A percentile compares a stretch with the other conserved stretches of the same genome.
Evolutionary conservation across 2,888 invertebrate species (phyloP).

Genomic region (Theretra japonica): DNA sequence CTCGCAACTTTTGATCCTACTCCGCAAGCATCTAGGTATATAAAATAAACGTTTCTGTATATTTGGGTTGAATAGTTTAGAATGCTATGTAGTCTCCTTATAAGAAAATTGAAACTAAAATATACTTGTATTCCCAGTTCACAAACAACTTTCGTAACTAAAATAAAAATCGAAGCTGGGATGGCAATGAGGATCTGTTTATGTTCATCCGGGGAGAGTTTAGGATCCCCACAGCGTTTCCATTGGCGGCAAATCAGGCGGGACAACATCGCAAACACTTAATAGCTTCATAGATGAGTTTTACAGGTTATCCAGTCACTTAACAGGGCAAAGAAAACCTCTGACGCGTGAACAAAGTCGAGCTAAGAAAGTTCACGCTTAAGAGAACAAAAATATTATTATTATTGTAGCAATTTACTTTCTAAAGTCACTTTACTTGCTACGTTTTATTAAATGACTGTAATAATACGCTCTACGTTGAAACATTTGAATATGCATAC

Average conservation of each 20-base stretch:
- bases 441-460: slow-evolving; percentile 6
- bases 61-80: too few relatives aligned
- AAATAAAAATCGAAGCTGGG: too few relatives aligned
- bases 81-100: too few relatives aligned
- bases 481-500: slow-evolving; percentile 22
- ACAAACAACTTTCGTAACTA: too few relatives aligned
- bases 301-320: not conserved
- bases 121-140: too few relatives aligned
- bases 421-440: not conserved
- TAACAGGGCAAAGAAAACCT: not conserved
- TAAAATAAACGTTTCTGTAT: too few relatives aligned
- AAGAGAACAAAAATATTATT: not conserved
- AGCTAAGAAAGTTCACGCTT: slow-evolving; percentile 1
- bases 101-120: too few relatives aligned
- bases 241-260: not conserved
- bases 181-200: too few relatives aligned
- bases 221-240: not conserved
- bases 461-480: not conserved
- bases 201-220: too few relatives aligned
- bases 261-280: not conserved
- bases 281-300: not conserved
- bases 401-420: slow-evolving; percentile 4
- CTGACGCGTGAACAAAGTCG: not conserved
- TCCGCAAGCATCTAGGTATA: too few relatives aligned
- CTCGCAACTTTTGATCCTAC: too few relatives aligned